Evolutionary conservation across 2,888 invertebrate species (phyloP).

Genomic region (Acanthopleura granulata): DNA sequence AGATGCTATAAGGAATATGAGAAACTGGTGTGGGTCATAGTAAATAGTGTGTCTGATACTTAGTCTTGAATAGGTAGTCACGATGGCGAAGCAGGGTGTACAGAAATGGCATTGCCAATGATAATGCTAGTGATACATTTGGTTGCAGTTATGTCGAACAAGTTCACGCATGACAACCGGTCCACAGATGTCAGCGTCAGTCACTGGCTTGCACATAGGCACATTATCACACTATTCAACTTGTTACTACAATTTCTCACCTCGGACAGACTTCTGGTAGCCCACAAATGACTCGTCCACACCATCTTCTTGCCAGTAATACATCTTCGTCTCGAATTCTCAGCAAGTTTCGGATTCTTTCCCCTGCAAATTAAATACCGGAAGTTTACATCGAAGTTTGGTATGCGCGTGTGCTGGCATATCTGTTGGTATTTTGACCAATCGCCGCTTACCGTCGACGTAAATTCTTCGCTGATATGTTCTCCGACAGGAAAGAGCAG

Average conservation of each 20-base stretch:
- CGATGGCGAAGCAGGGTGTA: too few relatives aligned
- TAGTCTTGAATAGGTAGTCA: too few relatives aligned
- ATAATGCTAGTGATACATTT: too few relatives aligned
- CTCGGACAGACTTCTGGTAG: constrained; percentile 11
- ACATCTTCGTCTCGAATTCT: not conserved
- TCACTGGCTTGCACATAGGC: not conserved
- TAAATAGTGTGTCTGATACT: too few relatives aligned
- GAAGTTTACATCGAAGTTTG: not conserved
- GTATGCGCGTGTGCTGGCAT: not conserved
- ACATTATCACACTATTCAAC: not conserved
- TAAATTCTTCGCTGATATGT: not conserved
- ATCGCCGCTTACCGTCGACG: not conserved
- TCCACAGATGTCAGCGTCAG: not conserved
- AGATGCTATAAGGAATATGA: too few relatives aligned
- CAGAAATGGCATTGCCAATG: too few relatives aligned
- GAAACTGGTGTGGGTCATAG: too few relatives aligned
- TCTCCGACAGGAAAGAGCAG: not conserved
- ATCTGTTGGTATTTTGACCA: not conserved
- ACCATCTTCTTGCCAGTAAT: constrained; percentile 14
- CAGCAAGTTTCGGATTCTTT: too few relatives aligned
- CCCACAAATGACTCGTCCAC: constrained; percentile 1
- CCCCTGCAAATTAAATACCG: not conserved
- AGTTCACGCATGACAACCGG: constrained; percentile 4
- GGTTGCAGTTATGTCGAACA: not conserved
- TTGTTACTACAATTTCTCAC: not conserved